Percentiles rank a stretch among this genome's conserved stretches.
phyloP scores from a whole-genome alignment of 2,797 vertebrate genomes.

The Lophotriccus pileatus region DNA sequence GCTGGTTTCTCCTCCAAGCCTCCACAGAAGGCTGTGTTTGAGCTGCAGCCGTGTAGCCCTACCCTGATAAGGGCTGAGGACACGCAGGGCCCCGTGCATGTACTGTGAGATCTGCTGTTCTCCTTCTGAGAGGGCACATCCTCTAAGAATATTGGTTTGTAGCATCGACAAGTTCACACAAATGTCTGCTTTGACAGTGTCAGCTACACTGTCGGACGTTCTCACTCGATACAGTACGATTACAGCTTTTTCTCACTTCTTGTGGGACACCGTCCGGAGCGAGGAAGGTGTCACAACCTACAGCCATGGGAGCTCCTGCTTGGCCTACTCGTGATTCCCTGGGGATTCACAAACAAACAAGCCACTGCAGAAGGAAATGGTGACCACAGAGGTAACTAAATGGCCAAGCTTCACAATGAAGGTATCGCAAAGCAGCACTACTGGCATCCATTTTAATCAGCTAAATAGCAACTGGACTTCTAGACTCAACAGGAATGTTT shows the following conservation, averaged over 20 bases:
- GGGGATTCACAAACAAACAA: not conserved
- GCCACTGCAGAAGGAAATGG: not conserved
- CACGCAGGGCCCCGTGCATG: not conserved
- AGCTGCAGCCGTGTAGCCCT: not conserved
- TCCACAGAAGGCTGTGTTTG: rapidly evolving
- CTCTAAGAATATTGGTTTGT: not conserved
- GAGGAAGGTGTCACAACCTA: not conserved
- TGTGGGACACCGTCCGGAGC: rapidly evolving
- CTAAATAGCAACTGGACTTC: not conserved
- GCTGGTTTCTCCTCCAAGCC: not conserved
- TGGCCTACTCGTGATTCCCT: not conserved
- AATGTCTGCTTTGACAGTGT: rapidly evolving
- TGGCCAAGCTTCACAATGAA: not conserved
- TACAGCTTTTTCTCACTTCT: not conserved
- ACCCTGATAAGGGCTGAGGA: not conserved
- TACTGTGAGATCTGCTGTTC: rapidly evolving
- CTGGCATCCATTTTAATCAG: not conserved
- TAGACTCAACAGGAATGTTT: not conserved
- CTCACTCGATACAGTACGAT: rapidly evolving
- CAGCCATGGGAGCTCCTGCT: not conserved
- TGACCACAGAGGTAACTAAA: not conserved
- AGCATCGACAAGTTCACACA: not conserved
- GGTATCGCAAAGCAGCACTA: not conserved
- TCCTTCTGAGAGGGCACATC: not conserved
- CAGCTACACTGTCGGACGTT: not conserved